A percentile compares a stretch with the other conserved stretches of the same genome.
phyloP scores from a whole-genome alignment of 2,113 vertebrate species.

The Notothenia rossii region DNA sequence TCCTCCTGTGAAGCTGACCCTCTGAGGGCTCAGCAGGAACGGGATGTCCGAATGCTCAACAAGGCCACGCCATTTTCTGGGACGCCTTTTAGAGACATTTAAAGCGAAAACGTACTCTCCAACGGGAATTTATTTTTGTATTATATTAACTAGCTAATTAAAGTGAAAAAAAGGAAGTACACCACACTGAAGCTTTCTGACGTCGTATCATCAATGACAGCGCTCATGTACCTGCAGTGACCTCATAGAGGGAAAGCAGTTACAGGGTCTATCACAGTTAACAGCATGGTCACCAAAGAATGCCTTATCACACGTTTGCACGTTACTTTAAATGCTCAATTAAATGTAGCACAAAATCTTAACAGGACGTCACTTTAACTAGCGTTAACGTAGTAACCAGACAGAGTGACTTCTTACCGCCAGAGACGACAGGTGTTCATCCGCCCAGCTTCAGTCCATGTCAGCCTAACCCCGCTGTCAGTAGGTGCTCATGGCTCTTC shows the following conservation, averaged over 20 bases:
- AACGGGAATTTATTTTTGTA: not conserved
- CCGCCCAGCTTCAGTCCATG: conserved; percentile 24
- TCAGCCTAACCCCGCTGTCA: not conserved
- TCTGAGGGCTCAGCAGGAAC: too few relatives aligned
- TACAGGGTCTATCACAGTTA: not conserved
- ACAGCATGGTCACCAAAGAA: not conserved
- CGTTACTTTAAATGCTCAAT: not conserved
- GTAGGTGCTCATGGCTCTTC: conserved; percentile 13
- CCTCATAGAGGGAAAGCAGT: not conserved
- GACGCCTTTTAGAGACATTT: not conserved
- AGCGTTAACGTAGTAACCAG: not conserved
- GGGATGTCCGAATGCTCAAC: not conserved
- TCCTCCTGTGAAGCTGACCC: too few relatives aligned
- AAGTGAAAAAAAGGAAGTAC: not conserved
- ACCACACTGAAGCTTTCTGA: not conserved
- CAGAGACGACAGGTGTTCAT: conserved; percentile 14
- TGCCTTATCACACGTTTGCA: conserved; percentile 2
- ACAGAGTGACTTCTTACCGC: conserved; percentile 27
- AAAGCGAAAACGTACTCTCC: not conserved
- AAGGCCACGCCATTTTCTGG: not conserved
- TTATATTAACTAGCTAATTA: not conserved
- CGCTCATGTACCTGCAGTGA: not conserved
- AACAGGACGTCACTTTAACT: too few relatives aligned
- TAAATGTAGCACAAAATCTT: not conserved
- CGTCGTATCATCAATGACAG: not conserved